Base-by-base conservation (phyloP, 2,113 vertebrate species). In the Rhinolophus sinicus region DNA sequence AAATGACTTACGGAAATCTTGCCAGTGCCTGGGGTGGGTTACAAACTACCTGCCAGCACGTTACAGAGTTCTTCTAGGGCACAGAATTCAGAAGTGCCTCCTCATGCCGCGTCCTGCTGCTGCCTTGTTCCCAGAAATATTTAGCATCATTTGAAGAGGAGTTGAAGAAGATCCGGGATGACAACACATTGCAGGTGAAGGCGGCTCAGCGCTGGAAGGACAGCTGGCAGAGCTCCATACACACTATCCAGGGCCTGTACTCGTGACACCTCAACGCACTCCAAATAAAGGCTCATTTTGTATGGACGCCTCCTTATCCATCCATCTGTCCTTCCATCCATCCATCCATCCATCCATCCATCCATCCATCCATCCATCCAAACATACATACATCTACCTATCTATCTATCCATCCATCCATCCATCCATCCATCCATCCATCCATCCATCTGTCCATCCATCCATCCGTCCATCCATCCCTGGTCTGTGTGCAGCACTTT, bases 121-220 rank as follows among this genome's bases (percentile, higher is more conserved):
- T 76, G n/a, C 56, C 69, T 93, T 82, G 24, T 58, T 91, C 78
- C 81, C 65, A 98, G 97, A 97, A 98, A 84, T 98, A 92, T 8
- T 38, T 98, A 62, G 83, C 38, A 2, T 44, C 56, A 16, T 94
- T 95, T 52, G 95, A 96, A 44, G 83, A 92, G 76, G 89, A 97
- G 80, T 5, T 94, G 86, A 97, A 94, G 92, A 96, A 47, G 70
- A 93, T 96, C 78, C 89, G 72, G 56, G 33, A 82, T 0, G 26
- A 97, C 30, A 16, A 0, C 12, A 0, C 0, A 0, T 2, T 1
- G 1, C 93, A 90, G 80, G 8, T 19, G 40, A 81, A 77, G 54
- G 93, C 84, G 9, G 97, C 97, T 50, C 90, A 85, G 88, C 19
- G 38, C 70, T 98, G 97, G 97, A 98, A 88, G 81, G 90, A 96